These are phyloP conservation scores for Erythrocercus mccallii DNA, from an alignment of 2,113 vertebrate genomes.

Conservation along the genomic window DNA sequence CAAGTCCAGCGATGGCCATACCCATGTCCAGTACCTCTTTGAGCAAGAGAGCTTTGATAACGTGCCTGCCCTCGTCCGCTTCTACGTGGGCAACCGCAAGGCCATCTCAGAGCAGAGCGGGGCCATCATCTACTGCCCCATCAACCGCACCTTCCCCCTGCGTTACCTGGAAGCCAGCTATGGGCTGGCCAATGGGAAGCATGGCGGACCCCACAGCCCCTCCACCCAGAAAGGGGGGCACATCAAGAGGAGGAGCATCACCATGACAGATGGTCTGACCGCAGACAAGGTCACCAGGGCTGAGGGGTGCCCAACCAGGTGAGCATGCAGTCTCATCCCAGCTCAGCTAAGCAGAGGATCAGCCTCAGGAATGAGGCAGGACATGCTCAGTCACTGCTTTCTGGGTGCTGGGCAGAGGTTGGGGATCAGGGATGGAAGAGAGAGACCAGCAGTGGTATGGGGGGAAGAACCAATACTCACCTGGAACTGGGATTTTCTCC, in stretches of 20 bases:
- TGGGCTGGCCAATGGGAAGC: conserved; percentile 82
- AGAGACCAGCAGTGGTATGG: neutral
- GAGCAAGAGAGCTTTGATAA: conserved; percentile 94
- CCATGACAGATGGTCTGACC: conserved; percentile 92
- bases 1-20: conserved; percentile 84
- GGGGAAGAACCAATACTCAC: neutral
- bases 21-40: conserved; percentile 87
- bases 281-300: conserved; percentile 87
- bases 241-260: conserved; percentile 95
- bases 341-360: neutral
- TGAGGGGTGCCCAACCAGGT: conserved; percentile 86
- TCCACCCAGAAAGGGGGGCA: conserved; percentile 87
- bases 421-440: neutral
- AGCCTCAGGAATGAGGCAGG: neutral
- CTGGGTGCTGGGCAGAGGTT: neutral
- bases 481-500: neutral
- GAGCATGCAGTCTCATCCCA: neutral
- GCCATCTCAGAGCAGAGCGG: conserved; percentile 86
- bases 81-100: conserved; percentile 88
- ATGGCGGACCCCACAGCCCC: conserved; percentile 79
- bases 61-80: conserved; percentile 87
- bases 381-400: neutral
- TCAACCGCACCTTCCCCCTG: conserved; percentile 93
- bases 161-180: conserved; percentile 98
- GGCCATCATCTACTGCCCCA: conserved; percentile 90